These are phyloP conservation scores for Babyrousa celebensis DNA, from an alignment of 2,797 vertebrate species.

Conservation along the genomic window DNA sequence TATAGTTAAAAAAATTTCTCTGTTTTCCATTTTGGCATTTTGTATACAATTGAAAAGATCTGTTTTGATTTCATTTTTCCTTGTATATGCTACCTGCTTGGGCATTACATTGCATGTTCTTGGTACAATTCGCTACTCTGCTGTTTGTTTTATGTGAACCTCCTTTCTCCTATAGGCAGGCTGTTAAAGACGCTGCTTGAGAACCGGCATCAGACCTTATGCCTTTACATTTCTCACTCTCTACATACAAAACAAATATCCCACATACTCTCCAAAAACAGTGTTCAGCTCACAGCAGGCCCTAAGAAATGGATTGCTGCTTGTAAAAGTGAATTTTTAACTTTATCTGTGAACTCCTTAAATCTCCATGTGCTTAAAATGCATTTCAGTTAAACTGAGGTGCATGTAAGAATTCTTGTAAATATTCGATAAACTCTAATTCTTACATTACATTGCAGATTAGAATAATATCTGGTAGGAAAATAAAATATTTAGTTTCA, in stretches of 20 bases:
- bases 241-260: background rate
- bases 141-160: constrained; percentile 18
- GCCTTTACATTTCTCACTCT: background rate
- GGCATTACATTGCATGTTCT: background rate
- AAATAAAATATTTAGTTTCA: constrained; percentile 70
- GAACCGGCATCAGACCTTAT: background rate
- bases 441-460: constrained; percentile 17
- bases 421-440: constrained; percentile 61
- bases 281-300: background rate
- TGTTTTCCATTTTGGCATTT: background rate
- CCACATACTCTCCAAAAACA: background rate
- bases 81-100: background rate
- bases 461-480: constrained; percentile 46
- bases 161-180: background rate
- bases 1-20: constrained; percentile 35
- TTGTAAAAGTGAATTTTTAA: constrained; percentile 29
- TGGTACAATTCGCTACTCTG: background rate
- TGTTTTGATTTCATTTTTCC: background rate
- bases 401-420: constrained; percentile 38
- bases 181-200: constrained; percentile 32
- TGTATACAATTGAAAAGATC: background rate
- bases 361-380: constrained; percentile 53
- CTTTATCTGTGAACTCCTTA: constrained; percentile 45
- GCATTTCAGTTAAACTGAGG: constrained; percentile 51
- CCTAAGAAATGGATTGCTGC: constrained; percentile 12